Evolutionary conservation across 2,113 vertebrate genomes (phyloP), one percentile per base, ranked within the genome.

Genomic region (Scolopax mira): DNA sequence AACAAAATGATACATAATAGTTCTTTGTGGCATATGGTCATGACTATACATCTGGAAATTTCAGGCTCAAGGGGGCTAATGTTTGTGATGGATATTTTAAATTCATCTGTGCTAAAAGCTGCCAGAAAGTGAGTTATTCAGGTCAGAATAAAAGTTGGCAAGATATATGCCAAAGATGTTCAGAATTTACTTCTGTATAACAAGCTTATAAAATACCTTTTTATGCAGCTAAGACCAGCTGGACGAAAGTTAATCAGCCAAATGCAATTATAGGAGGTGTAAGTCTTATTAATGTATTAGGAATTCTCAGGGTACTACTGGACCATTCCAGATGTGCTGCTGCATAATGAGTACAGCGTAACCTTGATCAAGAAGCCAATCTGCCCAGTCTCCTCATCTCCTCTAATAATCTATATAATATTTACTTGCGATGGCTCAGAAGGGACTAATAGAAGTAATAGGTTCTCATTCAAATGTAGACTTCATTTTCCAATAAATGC

Each of bases 161-260:
- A 96, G 96, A 94, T 91, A 87, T 57, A 94, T 95, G 95, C 78
- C 96, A 96, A 98, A 98, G 97, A 97, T 92, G 73, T 93, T 97
- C 86, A 33, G 66, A 97, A 98, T 98, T 97, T 97, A 85, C 90
- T 97, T 97, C 79, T 73, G 44, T 94, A 75, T 97, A 95, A 94
- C 72, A 69, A 96, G 95, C 96, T 97, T 97, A 97, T 72, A 96
- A 97, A 98, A 93, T 96, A 94, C 88, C 97, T 97, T 98, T 98
- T 98, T 97, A 96, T 97, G 97, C 94, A 96, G 92, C 96, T 97
- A 96, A 96, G 96, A 96, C 97, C 98, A 98, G 97, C 97, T 98
- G 98, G 97, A 91, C 37, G 44, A 96, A 98, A 98, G 94, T 97
- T 97, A 97, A 98, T 98, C 97, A 97, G 95, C 96, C 93, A 97